Conservation (phyloP, 2,888 invertebrate species). For the Drosophila dives region DNA sequence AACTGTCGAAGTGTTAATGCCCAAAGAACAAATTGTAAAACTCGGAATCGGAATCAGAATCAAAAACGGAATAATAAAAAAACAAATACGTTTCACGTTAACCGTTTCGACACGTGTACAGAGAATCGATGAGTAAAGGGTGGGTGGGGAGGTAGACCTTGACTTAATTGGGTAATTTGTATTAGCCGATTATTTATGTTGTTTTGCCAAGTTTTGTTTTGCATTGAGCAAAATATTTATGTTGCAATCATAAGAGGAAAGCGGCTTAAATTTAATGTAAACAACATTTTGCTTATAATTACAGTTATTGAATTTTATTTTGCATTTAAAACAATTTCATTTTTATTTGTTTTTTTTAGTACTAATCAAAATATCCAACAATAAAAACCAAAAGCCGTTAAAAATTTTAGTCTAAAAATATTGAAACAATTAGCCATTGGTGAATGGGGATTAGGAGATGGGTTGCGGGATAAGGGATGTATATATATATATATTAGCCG, state of each 20-base stretch:
- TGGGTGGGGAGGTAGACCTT: constrained; percentile 20
- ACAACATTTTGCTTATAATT: constrained; percentile 32
- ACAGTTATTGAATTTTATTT: constrained; percentile 65
- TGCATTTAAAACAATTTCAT: constrained; percentile 58
- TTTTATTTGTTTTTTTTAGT: constrained; percentile 36
- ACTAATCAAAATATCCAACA: constrained; percentile 66
- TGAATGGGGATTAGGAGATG: background rate
- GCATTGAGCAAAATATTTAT: background rate
- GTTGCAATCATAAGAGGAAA: constrained; percentile 18
- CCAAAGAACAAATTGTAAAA: background rate
- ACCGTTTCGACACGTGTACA: constrained; percentile 37
- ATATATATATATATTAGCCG: constrained; percentile 27
- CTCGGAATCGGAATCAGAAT: constrained; percentile 1
- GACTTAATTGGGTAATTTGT: constrained; percentile 28
- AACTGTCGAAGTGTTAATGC: constrained; percentile 4
- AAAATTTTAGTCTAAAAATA: constrained; percentile 40
- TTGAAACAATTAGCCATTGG: constrained; percentile 35
- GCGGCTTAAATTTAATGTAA: constrained; percentile 30
- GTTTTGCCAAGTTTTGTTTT: constrained; percentile 16
- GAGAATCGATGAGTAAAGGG: constrained; percentile 32
- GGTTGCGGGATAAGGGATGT: background rate
- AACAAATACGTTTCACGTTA: background rate
- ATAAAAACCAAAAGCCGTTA: constrained; percentile 68
- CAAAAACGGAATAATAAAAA: constrained; percentile 8
- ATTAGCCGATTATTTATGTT: constrained; percentile 19